Conservation (phyloP, 2,888 invertebrate genomes). For the Leptinotarsa peninsularis region DNA sequence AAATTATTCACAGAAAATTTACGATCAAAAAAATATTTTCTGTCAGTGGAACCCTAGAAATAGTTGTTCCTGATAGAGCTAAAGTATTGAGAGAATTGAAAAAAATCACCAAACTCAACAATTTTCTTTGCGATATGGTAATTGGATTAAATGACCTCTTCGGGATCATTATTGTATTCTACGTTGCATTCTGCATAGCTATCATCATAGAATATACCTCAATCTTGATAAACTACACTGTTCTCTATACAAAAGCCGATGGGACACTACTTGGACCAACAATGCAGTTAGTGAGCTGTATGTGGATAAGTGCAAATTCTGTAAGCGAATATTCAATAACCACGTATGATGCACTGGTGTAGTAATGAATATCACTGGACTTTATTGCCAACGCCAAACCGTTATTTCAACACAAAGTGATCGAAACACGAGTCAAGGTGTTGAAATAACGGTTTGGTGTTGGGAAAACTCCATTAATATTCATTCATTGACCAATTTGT, state of each 20-base stretch:
- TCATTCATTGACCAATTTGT: background rate
- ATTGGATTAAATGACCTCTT: background rate
- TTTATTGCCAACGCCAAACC: no score
- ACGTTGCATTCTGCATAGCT: background rate
- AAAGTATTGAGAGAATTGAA: slow-evolving; percentile 5
- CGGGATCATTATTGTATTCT: slow-evolving; percentile 8
- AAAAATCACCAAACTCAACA: background rate
- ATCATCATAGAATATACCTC: slow-evolving; percentile 13
- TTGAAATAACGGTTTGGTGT: no score
- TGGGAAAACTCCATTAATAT: no score
- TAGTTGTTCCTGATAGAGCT: background rate
- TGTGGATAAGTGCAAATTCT: slow-evolving; percentile 8
- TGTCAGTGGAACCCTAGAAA: background rate
- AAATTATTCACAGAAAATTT: background rate
- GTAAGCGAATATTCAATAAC: background rate
- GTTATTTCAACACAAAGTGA: no score
- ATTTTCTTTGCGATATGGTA: slow-evolving; percentile 5
- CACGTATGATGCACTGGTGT: no score
- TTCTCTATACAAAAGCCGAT: background rate
- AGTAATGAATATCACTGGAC: no score
- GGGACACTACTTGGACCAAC: background rate
- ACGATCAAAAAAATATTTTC: background rate
- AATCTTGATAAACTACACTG: background rate
- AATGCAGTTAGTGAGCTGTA: slow-evolving; percentile 11
- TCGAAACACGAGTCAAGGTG: no score